These are phyloP conservation scores for Perdix hodgsoniae DNA, from an alignment of 2,797 vertebrate genomes.

Conservation along the genomic window DNA sequence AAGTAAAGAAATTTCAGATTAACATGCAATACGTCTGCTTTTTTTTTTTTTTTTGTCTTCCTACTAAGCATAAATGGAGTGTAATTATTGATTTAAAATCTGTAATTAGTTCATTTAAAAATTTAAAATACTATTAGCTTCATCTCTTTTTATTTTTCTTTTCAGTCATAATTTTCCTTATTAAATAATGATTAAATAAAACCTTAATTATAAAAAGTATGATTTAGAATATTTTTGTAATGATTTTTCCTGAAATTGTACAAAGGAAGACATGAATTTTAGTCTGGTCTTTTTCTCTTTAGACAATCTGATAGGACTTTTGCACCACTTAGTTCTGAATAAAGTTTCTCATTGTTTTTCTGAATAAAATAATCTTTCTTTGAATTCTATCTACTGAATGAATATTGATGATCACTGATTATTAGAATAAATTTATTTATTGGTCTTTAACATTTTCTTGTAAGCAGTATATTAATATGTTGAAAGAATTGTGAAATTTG, in stretches of 20 bases:
- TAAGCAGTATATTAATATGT: background rate
- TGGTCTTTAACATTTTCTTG: background rate
- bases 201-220: background rate
- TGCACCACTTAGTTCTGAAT: background rate
- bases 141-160: background rate
- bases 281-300: background rate
- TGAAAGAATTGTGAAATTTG: background rate
- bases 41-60: background rate
- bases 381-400: background rate
- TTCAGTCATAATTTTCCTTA: background rate
- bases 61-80: background rate
- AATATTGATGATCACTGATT: background rate
- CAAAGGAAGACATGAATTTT: background rate
- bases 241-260: background rate
- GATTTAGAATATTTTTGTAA: background rate
- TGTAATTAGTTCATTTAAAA: background rate
- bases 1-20: background rate
- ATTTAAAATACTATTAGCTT: background rate
- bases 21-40: background rate
- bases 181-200: background rate
- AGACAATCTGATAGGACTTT: background rate
- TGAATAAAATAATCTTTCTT: background rate
- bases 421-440: background rate
- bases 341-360: background rate
- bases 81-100: background rate